Evolutionary conservation across 1,140 invertebrate species (phyloP).

Genomic region (Calycopis cecrops): DNA sequence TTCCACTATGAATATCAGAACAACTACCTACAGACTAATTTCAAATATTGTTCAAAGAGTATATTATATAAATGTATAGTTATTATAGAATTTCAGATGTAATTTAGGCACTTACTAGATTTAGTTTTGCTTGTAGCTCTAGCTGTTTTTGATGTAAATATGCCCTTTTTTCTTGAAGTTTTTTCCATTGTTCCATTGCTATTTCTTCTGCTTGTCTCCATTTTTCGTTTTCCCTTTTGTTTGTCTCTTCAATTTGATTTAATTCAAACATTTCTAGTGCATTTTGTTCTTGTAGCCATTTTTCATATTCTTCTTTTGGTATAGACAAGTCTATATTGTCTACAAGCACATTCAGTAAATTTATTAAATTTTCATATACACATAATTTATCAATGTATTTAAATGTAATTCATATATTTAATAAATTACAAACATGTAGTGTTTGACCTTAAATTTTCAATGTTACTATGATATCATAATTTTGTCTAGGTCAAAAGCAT

Average conservation of each 20-base stretch:
- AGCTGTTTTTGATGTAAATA: conserved; percentile 65
- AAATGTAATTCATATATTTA: too few relatives aligned
- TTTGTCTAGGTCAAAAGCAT: too few relatives aligned
- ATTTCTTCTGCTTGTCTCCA: conserved; percentile 61
- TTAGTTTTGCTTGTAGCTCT: conserved; percentile 74
- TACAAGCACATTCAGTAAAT: neutral
- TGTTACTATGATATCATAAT: too few relatives aligned
- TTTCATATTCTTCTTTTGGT: conserved; percentile 56
- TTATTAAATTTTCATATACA: conserved; percentile 1
- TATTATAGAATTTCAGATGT: neutral
- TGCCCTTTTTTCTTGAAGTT: conserved; percentile 70
- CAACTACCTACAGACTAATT: too few relatives aligned
- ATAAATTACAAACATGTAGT: too few relatives aligned
- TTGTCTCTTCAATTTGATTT: conserved; percentile 60
- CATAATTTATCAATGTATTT: too few relatives aligned
- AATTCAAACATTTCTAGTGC: conserved; percentile 51
- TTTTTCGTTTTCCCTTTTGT: conserved; percentile 68
- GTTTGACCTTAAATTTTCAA: too few relatives aligned
- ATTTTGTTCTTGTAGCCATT: conserved; percentile 38
- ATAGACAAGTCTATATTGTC: conserved; percentile 1
- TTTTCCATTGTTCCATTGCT: conserved; percentile 74
- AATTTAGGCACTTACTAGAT: conserved; percentile 38
- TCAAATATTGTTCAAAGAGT: too few relatives aligned
- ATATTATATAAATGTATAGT: too few relatives aligned
- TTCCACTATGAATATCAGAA: too few relatives aligned